Base-by-base conservation (phyloP, 2,113 vertebrate genomes). In the Seriola rivoliana region DNA sequence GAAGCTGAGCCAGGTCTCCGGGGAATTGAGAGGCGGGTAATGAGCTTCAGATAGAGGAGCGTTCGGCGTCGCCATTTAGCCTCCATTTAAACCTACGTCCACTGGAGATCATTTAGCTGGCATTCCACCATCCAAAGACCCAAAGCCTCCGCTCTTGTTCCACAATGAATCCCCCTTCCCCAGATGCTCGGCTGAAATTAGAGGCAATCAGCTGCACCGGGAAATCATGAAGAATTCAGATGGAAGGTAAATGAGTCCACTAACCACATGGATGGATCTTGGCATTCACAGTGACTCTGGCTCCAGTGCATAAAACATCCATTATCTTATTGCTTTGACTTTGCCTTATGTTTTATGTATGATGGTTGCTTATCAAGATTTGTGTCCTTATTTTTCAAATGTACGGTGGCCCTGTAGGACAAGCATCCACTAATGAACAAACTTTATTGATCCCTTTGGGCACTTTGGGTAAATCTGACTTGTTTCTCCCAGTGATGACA, bases 41-140 rank as follows among this genome's bases (percentile, higher is more conserved):
- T 94, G 90, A 92, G 89, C 88, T 87, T 85, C 88, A 89, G 88
- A 91, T 86, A 90, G 88, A 93, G 78, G 72, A 90, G 85, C 38
- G 62, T 80, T 90, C 68, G 2, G 23, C 50, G 23, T 88, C 60
- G 69, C 81, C 83, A 88, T 93, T 93, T 91, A 95, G 87, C 85
- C 86, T 83, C 90, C 81, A 77, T 91, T 91, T 86, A 89, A 90
- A 77, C 87, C 75, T 42, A 19, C 64, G 73, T 89, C 91, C 91
- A 92, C 78, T 81, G 78, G 89, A 92, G 89, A 91, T 90, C 89
- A 85, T 91, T 94, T 93, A 92, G 80, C 81, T 65, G 87, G 72
- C 89, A 38, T 55, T 57, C 75, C 21, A 54, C 59, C 14, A 78
- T 84, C 57, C 76, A 63, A 59, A 78, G 75, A 77, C 52, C 78